phyloP scores from a whole-genome alignment of 2,888 invertebrate genomes.

The Hirtodrosophila duncani region DNA sequence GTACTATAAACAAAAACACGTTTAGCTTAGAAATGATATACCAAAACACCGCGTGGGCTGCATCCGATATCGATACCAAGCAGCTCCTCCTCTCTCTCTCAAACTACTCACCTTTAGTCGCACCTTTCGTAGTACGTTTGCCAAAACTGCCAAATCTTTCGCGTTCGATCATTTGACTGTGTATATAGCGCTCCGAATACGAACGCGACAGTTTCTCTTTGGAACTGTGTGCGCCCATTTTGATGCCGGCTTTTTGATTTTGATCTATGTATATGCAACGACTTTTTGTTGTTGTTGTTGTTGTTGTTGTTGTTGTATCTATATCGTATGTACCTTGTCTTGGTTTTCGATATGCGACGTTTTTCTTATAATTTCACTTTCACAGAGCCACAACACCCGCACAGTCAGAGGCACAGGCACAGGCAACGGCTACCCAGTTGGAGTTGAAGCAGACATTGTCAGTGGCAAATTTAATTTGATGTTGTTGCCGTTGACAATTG shows the following conservation, averaged over 20 bases:
- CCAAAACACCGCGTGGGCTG: no score
- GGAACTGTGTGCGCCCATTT: conserved; percentile 87
- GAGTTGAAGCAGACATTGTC: conserved; percentile 6
- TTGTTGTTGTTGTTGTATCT: conserved; percentile 15
- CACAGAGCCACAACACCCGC: conserved; percentile 24
- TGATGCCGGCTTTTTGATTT: conserved; percentile 9
- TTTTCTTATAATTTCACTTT: conserved; percentile 47
- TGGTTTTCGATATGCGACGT: no score
- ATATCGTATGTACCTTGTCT: no score
- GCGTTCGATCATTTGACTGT: conserved; percentile 81
- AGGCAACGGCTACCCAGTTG: conserved; percentile 47
- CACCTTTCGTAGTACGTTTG: conserved; percentile 80
- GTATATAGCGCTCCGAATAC: conserved; percentile 81
- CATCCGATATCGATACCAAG: background rate
- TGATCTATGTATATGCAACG: conserved; percentile 1
- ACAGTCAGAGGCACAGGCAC: conserved; percentile 12
- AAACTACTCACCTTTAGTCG: conserved; percentile 60
- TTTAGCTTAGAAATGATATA: no score
- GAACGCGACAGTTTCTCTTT: conserved; percentile 86
- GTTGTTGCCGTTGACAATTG: conserved; percentile 48
- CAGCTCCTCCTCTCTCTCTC: conserved; percentile 4
- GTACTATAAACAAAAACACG: no score
- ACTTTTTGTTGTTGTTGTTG: conserved; percentile 10
- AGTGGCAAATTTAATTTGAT: conserved; percentile 41
- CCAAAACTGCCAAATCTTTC: conserved; percentile 86